These are phyloP conservation scores for Ophraella communa DNA, from an alignment of 2,888 invertebrate genomes.

Conservation along the genomic window DNA sequence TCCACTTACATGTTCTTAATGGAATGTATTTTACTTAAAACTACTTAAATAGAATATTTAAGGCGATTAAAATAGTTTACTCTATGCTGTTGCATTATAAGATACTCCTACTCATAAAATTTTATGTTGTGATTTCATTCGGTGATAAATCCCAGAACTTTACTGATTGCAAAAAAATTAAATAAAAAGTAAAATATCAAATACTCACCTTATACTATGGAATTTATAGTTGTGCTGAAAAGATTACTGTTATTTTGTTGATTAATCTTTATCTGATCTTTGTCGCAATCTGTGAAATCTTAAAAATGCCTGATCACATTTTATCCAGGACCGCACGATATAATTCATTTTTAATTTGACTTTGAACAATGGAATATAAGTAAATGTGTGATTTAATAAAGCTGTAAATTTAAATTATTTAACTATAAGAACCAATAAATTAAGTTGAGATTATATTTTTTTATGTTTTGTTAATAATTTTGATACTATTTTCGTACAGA, in stretches of 20 bases:
- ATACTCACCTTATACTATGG: background rate
- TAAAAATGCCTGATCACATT: constrained; percentile 23
- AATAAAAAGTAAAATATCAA: background rate
- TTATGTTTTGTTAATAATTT: no score
- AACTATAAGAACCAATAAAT: no score
- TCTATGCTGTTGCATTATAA: no score
- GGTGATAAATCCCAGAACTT: background rate
- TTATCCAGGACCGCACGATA: background rate
- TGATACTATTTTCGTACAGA: no score
- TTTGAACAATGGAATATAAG: background rate
- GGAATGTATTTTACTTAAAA: no score
- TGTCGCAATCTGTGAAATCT: constrained; percentile 25
- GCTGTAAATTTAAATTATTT: no score
- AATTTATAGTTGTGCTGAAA: constrained; percentile 4
- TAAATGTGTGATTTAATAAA: no score
- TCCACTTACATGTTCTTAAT: no score
- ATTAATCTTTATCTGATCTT: constrained; percentile 21
- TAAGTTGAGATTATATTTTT: no score
- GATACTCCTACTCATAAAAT: background rate
- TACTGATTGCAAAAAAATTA: background rate
- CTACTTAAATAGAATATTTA: no score
- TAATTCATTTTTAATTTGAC: no score
- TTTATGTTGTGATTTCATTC: background rate
- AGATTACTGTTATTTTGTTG: constrained; percentile 12
- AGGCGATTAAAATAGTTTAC: no score